These are phyloP conservation scores for Phengaris arion DNA, from an alignment of 2,888 invertebrate genomes.

Conservation along the genomic window DNA sequence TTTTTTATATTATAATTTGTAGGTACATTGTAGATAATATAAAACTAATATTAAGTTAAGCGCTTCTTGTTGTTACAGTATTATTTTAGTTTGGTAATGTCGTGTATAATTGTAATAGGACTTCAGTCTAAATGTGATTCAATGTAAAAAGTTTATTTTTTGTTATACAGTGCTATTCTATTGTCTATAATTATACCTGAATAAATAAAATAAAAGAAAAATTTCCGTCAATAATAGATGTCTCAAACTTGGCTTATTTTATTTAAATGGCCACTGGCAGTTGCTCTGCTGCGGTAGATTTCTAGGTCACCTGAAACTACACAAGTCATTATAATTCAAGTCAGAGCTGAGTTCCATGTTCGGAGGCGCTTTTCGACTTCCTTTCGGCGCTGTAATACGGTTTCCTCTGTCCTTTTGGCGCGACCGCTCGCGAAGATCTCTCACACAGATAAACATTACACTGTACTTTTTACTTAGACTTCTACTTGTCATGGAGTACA, in stretches of 20 bases:
- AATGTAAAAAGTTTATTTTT: too few species aligned
- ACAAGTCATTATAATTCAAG: background rate
- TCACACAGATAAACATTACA: conserved; percentile 9
- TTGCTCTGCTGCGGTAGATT: background rate
- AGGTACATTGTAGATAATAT: too few species aligned
- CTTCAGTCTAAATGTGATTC: too few species aligned
- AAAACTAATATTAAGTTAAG: too few species aligned
- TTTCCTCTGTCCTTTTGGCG: conserved; percentile 17
- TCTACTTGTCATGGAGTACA: background rate
- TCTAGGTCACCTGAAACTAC: conserved; percentile 8
- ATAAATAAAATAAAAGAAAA: too few species aligned
- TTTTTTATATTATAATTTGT: too few species aligned
- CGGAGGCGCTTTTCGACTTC: conserved; percentile 2
- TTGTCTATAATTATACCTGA: too few species aligned
- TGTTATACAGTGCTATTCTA: too few species aligned
- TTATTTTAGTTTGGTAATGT: too few species aligned
- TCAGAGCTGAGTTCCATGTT: conserved; percentile 13
- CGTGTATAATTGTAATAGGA: too few species aligned
- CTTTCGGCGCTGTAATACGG: conserved; percentile 9
- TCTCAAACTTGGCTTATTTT: background rate
- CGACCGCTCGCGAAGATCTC: conserved; percentile 14
- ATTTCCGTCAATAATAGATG: too few species aligned
- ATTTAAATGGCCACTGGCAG: background rate
- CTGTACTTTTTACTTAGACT: background rate
- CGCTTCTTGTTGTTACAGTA: too few species aligned